Evolutionary conservation across 1,140 invertebrate genomes (phyloP).

Genomic region (Thaumetopoea pityocampa): DNA sequence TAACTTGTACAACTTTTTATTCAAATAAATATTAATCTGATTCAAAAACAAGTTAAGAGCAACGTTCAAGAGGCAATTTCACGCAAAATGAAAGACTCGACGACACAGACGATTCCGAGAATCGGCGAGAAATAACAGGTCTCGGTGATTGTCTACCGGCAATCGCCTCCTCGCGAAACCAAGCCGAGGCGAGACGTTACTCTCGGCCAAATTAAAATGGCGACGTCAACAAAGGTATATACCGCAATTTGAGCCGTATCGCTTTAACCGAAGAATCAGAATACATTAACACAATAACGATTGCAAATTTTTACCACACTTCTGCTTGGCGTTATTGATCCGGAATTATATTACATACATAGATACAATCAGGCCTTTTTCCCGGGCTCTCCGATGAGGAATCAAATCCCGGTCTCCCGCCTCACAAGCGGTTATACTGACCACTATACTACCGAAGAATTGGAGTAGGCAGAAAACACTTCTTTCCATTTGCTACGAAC

Average conservation of each 20-base stretch:
- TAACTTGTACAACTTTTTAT: constrained; percentile 1
- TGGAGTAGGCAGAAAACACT: no score
- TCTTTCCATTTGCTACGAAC: no score
- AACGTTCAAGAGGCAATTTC: constrained; percentile 40
- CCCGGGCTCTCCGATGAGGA: no score
- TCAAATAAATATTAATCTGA: constrained; percentile 11
- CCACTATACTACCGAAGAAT: no score
- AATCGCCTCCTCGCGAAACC: constrained; percentile 22
- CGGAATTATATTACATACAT: constrained; percentile 5
- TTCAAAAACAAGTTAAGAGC: constrained; percentile 28
- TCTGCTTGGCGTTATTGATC: constrained; percentile 1
- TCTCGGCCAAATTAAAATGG: constrained; percentile 32
- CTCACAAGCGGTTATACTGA: no score
- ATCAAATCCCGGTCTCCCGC: no score
- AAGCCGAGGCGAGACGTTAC: constrained; percentile 12
- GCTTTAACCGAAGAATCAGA: constrained; percentile 22
- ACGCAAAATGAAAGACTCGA: constrained; percentile 41
- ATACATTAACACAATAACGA: constrained; percentile 16
- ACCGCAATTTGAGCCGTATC: constrained; percentile 19
- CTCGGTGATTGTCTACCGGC: constrained; percentile 26
- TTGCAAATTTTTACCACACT: constrained; percentile 5
- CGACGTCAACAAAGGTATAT: constrained; percentile 27
- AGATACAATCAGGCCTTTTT: no score
- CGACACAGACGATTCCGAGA: constrained; percentile 32
- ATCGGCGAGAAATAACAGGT: constrained; percentile 43